Evolutionary conservation across 2,888 invertebrate species (phyloP).

Genomic region (Seira sanloemensis): DNA sequence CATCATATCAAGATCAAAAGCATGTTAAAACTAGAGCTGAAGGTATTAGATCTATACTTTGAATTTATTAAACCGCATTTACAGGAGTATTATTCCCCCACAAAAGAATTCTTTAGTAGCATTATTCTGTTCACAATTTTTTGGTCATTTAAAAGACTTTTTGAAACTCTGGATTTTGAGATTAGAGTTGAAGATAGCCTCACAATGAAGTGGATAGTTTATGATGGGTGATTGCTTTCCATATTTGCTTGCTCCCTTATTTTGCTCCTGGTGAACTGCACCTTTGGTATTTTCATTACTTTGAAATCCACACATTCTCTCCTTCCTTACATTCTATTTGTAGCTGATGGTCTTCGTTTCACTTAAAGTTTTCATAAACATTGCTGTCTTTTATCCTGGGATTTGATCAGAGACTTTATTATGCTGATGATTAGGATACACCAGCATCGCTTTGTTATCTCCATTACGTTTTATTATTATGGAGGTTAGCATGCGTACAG

Average conservation of each 20-base stretch:
- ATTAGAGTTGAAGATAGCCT: slow-evolving; percentile 63
- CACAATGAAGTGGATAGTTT: slow-evolving; percentile 61
- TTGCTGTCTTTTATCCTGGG: slow-evolving; percentile 29
- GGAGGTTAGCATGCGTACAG: background rate
- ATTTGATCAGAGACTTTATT: slow-evolving; percentile 44
- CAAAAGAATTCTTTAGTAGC: background rate
- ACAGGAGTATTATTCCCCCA: too few species aligned
- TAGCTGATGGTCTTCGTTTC: background rate
- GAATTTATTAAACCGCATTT: background rate
- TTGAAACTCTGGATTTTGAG: slow-evolving; percentile 66
- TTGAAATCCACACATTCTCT: background rate
- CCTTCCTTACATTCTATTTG: background rate
- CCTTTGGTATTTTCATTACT: slow-evolving; percentile 14
- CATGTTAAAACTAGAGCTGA: background rate
- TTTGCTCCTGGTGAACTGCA: slow-evolving; percentile 42
- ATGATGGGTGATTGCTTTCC: slow-evolving; percentile 62
- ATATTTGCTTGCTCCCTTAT: slow-evolving; percentile 53
- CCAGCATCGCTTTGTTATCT: slow-evolving; percentile 28
- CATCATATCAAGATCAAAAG: background rate
- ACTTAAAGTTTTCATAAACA: background rate
- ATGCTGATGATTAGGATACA: slow-evolving; percentile 28
- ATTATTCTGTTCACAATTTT: background rate
- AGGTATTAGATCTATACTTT: background rate
- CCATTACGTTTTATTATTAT: slow-evolving; percentile 17
- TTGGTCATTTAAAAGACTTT: slow-evolving; percentile 53